Evolutionary conservation across 2,888 invertebrate genomes (phyloP), one percentile per base, ranked within the genome.

Genomic region (Sturmia bella): DNA sequence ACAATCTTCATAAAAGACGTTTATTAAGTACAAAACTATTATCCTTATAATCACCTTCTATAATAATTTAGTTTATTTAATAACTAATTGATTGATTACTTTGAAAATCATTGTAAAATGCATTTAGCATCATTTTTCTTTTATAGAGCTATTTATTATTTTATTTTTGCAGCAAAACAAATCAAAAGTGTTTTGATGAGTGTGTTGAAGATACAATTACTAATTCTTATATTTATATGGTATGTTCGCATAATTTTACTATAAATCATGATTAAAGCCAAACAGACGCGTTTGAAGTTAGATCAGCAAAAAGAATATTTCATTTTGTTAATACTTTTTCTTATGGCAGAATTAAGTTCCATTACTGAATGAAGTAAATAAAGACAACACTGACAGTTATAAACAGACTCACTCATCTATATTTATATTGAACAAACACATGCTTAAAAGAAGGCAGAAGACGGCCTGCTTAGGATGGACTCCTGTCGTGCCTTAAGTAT

Each of bases 81-180:
- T 43, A 64, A 43, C 63, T 69, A 69, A 41, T 19, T 66, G 75
- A 75, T 66, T 80, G 80, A 75, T 75, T 80, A 75, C 75, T 80
- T 75, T 75, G 37, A 70, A 70, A 70, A 72, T 61, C 54, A 80
- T 61, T 75, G 74, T 39, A 39, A 48, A 69, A 66, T 43, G 12
- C 61, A 61, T 11, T 61, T 41, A 17, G 39, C 9, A 0, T 1
- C 3, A 0, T n/a, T 13, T 12, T 27, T 27, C 27, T 27, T 32
- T 27, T 48, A 27, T 1, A n/a, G 5, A 11, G n/a, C n/a, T n/a
- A n/a, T n/a, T 54, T n/a, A 32, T 27, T 1, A 41, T 48, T 41
- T 43, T 54, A 7, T 56, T n/a, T 32, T 13, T 5, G 7, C 32
- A 21, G 21, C n/a, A 27, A 48, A 37, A 39, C 39, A 72, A 50